These are phyloP conservation scores for Champsocephalus esox DNA, from an alignment of 2,797 vertebrate species.

Conservation along the genomic window DNA sequence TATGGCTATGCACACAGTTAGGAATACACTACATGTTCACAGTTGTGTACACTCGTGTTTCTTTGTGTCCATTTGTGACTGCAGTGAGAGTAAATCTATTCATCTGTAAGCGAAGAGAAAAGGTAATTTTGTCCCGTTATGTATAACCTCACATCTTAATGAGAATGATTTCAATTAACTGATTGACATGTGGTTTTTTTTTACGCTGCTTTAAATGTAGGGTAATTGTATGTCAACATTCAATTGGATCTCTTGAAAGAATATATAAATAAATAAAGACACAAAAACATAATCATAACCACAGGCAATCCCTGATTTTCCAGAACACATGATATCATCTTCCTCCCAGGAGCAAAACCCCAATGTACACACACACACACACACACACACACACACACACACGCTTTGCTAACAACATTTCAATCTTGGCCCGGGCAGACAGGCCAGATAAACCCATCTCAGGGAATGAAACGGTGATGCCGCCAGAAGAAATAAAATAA, in stretches of 20 bases:
- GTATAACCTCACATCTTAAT: no score
- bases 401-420: conserved; percentile 64
- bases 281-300: conserved; percentile 62
- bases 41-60: no score
- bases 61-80: no score
- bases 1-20: no score
- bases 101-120: no score
- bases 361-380: background rate
- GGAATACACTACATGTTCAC: no score
- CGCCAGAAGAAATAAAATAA: conserved; percentile 63
- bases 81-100: no score
- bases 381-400: conserved; percentile 14
- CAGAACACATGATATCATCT: conserved; percentile 27
- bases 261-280: conserved; percentile 29
- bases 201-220: conserved; percentile 12
- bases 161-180: no score
- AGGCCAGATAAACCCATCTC: conserved; percentile 74
- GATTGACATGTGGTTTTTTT: no score
- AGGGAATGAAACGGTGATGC: conserved; percentile 69
- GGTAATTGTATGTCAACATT: conserved; percentile 18
- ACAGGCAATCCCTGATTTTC: conserved; percentile 65
- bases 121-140: no score
- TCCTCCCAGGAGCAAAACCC: conserved; percentile 49
- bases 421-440: conserved; percentile 63
- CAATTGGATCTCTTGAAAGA: conserved; percentile 7